Conservation (phyloP, 2,888 invertebrate genomes). For the Eupsilia transversa region DNA sequence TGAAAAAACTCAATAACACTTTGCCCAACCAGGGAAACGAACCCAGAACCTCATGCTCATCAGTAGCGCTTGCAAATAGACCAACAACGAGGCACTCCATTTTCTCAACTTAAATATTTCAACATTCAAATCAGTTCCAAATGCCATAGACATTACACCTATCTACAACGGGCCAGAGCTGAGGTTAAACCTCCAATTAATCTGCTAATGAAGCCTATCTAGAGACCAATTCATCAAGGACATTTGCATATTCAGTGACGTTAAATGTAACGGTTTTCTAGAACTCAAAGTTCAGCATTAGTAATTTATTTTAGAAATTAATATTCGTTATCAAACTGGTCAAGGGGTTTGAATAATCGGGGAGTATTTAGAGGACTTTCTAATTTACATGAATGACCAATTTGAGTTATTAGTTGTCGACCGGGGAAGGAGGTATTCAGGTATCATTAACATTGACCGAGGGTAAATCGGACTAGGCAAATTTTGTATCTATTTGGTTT, state of each 20-base stretch:
- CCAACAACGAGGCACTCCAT: too few species aligned
- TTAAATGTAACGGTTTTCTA: conserved; percentile 42
- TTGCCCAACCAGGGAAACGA: too few species aligned
- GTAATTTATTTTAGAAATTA: conserved; percentile 54
- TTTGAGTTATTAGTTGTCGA: conserved; percentile 6
- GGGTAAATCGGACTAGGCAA: neutral
- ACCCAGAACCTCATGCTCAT: too few species aligned
- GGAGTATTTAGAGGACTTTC: conserved; percentile 1
- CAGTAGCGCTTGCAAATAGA: too few species aligned
- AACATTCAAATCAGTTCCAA: neutral
- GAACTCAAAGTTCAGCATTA: conserved; percentile 39
- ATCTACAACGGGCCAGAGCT: conserved; percentile 3
- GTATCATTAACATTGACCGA: neutral
- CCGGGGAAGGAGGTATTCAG: neutral
- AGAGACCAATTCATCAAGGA: conserved; percentile 49
- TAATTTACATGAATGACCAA: conserved; percentile 37
- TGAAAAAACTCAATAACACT: too few species aligned
- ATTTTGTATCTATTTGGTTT: neutral
- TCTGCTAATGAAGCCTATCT: conserved; percentile 47
- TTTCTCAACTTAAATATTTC: neutral
- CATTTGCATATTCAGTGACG: conserved; percentile 52
- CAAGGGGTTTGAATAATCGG: conserved; percentile 15
- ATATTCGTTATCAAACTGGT: conserved; percentile 47
- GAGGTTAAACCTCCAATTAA: conserved; percentile 28
- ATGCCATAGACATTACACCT: neutral